phyloP scores from a whole-genome alignment of 37 sponge, comb jelly and placozoan species.

The Beroe forskalii region DNA sequence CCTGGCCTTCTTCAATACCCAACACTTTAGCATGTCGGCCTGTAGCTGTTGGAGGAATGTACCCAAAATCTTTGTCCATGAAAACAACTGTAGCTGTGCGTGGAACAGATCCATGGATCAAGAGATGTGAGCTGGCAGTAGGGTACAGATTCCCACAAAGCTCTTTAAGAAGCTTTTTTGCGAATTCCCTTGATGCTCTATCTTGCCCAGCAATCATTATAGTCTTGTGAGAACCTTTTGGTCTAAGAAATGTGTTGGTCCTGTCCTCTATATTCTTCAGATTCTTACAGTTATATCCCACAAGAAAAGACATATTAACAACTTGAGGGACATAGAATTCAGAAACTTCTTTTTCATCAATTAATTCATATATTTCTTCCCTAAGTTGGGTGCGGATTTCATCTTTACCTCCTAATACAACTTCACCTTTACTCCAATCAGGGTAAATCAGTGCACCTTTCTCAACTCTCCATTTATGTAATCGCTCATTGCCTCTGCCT shows the following conservation, averaged over 20 bases:
- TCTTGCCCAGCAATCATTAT: slow-evolving; percentile 51
- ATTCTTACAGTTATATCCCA: slow-evolving; percentile 56
- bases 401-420: slow-evolving; percentile 29
- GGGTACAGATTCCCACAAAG: slow-evolving; percentile 55
- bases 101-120: slow-evolving; percentile 1
- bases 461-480: slow-evolving; percentile 44
- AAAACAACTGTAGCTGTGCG: slow-evolving; percentile 48
- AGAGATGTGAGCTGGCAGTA: slow-evolving; percentile 37
- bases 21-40: slow-evolving; percentile 58
- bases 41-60: slow-evolving; percentile 15
- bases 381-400: slow-evolving; percentile 21
- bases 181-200: slow-evolving; percentile 33
- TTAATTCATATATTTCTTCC: slow-evolving; percentile 17
- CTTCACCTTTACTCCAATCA: slow-evolving; percentile 56
- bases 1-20: slow-evolving; percentile 47
- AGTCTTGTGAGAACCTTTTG: slow-evolving; percentile 56
- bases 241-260: slow-evolving; percentile 35
- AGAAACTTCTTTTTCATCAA: slow-evolving; percentile 58
- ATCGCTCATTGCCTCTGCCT: slow-evolving; percentile 28
- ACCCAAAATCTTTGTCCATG: slow-evolving; percentile 60
- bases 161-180: slow-evolving; percentile 46
- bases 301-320: slow-evolving; percentile 46
- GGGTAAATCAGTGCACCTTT: slow-evolving; percentile 38
- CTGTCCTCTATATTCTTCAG: slow-evolving; percentile 58
- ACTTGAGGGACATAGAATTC: slow-evolving; percentile 65